Evolutionary conservation across 1,140 invertebrate species (phyloP).

Genomic region (Psix sp.): DNA sequence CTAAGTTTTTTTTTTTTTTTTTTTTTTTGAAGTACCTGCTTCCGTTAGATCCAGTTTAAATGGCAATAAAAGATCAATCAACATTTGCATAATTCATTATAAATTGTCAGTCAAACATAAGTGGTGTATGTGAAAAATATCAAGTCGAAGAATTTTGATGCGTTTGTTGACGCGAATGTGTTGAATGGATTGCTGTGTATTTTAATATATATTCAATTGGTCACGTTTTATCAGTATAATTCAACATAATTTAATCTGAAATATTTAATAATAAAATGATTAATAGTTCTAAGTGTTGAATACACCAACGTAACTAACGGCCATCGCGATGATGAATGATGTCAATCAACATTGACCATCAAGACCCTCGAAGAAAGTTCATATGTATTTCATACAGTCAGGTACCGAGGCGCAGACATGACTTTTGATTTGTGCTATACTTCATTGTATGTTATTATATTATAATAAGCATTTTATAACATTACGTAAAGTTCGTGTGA

Average conservation of each 20-base stretch:
- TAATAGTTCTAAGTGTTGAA: constrained; percentile 53
- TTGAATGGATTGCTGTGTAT: constrained; percentile 30
- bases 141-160: constrained; percentile 23
- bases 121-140: constrained; percentile 20
- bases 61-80: constrained; percentile 36
- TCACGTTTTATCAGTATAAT: constrained; percentile 56
- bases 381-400: constrained; percentile 35
- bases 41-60: constrained; percentile 46
- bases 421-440: constrained; percentile 44
- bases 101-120: constrained; percentile 22
- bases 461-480: constrained; percentile 53
- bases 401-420: constrained; percentile 27
- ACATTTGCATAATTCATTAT: constrained; percentile 50
- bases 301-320: constrained; percentile 41
- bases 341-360: constrained; percentile 59
- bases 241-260: constrained; percentile 58
- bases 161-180: constrained; percentile 17
- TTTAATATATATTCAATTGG: constrained; percentile 54
- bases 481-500: constrained; percentile 27
- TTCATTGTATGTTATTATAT: constrained; percentile 50
- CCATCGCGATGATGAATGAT: constrained; percentile 51
- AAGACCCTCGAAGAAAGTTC: constrained; percentile 48
- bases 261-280: constrained; percentile 57
- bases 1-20: constrained; percentile 3
- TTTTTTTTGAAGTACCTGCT: constrained; percentile 1